Evolutionary conservation across 1,140 invertebrate species (phyloP), one percentile per base, ranked within the genome.

Genomic region (Parasteatoda tepidariorum): DNA sequence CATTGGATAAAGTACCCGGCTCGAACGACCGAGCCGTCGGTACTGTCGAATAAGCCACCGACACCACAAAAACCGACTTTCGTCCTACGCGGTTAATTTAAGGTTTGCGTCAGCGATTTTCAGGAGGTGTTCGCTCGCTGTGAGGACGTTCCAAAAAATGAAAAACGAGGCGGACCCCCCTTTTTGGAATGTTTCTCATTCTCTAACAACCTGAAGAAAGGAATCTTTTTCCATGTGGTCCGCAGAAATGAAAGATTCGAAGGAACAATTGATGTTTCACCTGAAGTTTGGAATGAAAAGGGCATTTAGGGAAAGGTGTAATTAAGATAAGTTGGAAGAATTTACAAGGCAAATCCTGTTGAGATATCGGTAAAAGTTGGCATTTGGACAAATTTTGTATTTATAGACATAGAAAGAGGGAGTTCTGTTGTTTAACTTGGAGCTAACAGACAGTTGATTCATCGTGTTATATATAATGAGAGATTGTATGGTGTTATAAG

Each of bases 21-120:
- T 55, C 74, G 26, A 28, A 59, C 13, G 31, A 59, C 57, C 31
- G 73, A 66, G 61, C 61, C 74, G 30, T 31, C 74, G 61, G 74
- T 78, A 55, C 74, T 78, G 15, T 48, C 11, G 24, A 9, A 41
- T 31, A 22, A 22, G 18, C 57, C 57, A 26, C 18, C 57, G 24
- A 59, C 57, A n/a, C 57, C 38, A 48, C 38, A 48, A 48, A 59
- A 6, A 24, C 11, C 2, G 9, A 15, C n/a, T n/a, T n/a, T 30
- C 61, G 61, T 64, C 61, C 61, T 64, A 64, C 61, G 61, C 61
- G 24, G 26, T 26, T 64, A 15, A n/a, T 26, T 64, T 64, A 15
- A 11, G n/a, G 18, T 59, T 59, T 64, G 30, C 61, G 61, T 64
- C 61, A 64, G 61, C 61, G 26, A 22, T 64, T 64, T 64, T 30